Evolutionary conservation across 2,113 vertebrate species (phyloP).

Genomic region (Cathartes aura): DNA sequence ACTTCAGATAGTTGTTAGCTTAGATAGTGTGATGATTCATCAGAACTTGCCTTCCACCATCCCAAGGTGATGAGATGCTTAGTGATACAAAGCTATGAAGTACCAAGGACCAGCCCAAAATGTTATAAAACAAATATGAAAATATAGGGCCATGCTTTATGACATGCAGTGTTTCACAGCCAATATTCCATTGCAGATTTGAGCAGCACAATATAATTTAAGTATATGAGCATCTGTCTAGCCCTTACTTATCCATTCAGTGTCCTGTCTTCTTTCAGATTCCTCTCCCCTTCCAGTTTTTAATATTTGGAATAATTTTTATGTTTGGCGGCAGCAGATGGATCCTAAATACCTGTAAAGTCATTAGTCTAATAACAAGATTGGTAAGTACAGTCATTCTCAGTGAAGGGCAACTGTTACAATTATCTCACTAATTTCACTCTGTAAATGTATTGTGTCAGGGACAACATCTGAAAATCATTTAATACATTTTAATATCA

Average conservation of each 20-base stretch:
- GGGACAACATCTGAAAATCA: not conserved
- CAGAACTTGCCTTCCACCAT: not conserved
- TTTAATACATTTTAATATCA: not conserved
- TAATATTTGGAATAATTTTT: slow-evolving; percentile 13
- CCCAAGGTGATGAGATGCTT: fast-evolving
- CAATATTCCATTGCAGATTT: not conserved
- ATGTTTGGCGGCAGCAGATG: slow-evolving; percentile 2
- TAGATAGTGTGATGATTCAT: not conserved
- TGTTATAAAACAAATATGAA: not conserved
- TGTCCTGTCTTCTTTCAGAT: not conserved
- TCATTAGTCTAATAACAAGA: not conserved
- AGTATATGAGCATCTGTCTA: not conserved
- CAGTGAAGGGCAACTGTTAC: slow-evolving; percentile 19
- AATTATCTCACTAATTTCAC: slow-evolving; percentile 29
- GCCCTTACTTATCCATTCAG: not conserved
- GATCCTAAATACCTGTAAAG: slow-evolving; percentile 14
- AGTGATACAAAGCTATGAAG: not conserved
- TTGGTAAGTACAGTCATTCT: not conserved
- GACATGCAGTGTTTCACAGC: not conserved
- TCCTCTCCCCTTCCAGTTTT: not conserved
- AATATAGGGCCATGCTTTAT: not conserved
- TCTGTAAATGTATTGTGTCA: not conserved
- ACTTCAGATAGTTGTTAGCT: not conserved
- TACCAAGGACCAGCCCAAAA: not conserved
- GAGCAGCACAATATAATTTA: not conserved